These are phyloP conservation scores for Terrapene triunguis DNA, from an alignment of 2,113 vertebrate genomes.

Conservation along the genomic window DNA sequence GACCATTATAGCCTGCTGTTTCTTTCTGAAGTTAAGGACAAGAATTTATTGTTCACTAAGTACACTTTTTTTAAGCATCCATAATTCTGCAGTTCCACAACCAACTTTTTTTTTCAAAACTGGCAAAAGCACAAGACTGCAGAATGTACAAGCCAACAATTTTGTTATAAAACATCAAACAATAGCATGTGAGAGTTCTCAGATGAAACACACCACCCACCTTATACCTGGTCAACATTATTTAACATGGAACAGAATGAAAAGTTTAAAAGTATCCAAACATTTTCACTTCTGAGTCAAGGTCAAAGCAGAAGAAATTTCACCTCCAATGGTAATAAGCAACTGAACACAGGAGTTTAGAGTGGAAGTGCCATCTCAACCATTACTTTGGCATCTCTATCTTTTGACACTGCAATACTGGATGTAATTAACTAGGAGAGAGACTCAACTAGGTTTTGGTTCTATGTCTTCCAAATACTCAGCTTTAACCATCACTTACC, in stretches of 20 bases:
- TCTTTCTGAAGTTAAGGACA: background rate
- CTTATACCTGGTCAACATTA: conserved; percentile 46
- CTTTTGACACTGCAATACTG: conserved; percentile 51
- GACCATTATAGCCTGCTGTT: background rate
- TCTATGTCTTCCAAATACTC: conserved; percentile 35
- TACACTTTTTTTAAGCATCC: conserved; percentile 25
- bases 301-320: conserved; percentile 40
- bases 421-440: conserved; percentile 34
- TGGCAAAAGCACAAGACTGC: conserved; percentile 21
- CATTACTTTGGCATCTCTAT: conserved; percentile 19
- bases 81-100: background rate
- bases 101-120: background rate
- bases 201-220: conserved; percentile 17
- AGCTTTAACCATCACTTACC: conserved; percentile 1
- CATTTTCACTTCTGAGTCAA: conserved; percentile 53
- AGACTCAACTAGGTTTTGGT: conserved; percentile 62
- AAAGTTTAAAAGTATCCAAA: background rate
- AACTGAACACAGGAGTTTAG: conserved; percentile 32
- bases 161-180: conserved; percentile 54
- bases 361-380: conserved; percentile 46
- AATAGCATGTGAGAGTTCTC: conserved; percentile 35
- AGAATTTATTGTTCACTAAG: conserved; percentile 21
- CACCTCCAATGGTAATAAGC: conserved; percentile 33
- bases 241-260: conserved; percentile 43
- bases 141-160: conserved; percentile 35